A percentile compares a stretch with the other conserved stretches of the same genome.
These are phyloP conservation scores for Orycteropus afer DNA, from an alignment of 2,113 vertebrate species.

Conservation along the genomic window DNA sequence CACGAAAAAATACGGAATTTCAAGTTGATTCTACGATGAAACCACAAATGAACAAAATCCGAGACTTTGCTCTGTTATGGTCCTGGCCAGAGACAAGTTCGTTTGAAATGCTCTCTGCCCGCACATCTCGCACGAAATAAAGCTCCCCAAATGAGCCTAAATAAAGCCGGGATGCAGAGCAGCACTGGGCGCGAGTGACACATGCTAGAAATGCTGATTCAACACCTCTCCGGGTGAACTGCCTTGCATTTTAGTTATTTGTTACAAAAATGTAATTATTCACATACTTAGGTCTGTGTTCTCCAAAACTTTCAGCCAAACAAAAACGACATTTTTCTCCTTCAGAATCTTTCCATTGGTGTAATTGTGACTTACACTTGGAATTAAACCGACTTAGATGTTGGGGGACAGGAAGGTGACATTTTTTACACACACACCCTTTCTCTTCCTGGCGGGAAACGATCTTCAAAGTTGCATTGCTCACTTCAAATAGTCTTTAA, in stretches of 20 bases:
- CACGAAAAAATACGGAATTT: background rate
- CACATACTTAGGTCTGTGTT: background rate
- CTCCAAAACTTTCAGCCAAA: constrained; percentile 45
- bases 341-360: background rate
- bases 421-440: background rate
- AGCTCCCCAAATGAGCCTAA: background rate
- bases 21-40: constrained; percentile 1
- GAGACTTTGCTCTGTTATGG: background rate
- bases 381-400: constrained; percentile 13
- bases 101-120: constrained; percentile 60
- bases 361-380: background rate
- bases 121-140: background rate
- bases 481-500: constrained; percentile 71
- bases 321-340: background rate
- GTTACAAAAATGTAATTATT: background rate
- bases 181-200: background rate
- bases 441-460: constrained; percentile 67
- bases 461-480: constrained; percentile 65
- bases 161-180: background rate
- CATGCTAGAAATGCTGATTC: background rate
- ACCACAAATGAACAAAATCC: constrained; percentile 59
- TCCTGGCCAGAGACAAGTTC: constrained; percentile 59
- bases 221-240: background rate
- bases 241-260: background rate
- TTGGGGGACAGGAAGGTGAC: constrained; percentile 18